Evolutionary conservation across 2,113 vertebrate genomes (phyloP).

Genomic region (Brachirus orientalis): DNA sequence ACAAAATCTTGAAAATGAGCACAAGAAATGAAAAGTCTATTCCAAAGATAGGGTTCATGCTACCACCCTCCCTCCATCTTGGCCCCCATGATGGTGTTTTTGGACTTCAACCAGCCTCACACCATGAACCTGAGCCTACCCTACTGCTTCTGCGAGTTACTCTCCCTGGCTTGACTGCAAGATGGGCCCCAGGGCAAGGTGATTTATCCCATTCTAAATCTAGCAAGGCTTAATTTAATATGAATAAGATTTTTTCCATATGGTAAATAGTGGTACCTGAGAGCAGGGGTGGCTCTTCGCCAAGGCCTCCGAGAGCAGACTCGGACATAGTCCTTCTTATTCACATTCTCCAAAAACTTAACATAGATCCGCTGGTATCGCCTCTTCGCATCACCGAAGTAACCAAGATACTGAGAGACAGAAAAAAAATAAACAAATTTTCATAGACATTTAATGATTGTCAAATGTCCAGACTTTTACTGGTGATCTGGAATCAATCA

Average conservation of each 20-base stretch:
- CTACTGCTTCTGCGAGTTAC: background rate
- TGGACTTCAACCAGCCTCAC: too few relatives aligned
- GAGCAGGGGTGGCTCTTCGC: slow-evolving; percentile 85
- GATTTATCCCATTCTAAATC: background rate
- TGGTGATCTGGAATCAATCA: background rate
- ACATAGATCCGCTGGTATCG: slow-evolving; percentile 93
- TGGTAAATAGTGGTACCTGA: slow-evolving; percentile 80
- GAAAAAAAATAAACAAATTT: background rate
- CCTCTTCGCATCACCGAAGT: slow-evolving; percentile 92
- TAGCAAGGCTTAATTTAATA: background rate
- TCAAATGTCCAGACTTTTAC: too few relatives aligned
- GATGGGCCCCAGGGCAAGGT: background rate
- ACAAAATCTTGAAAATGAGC: too few relatives aligned
- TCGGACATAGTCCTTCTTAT: slow-evolving; percentile 93
- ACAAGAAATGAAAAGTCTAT: background rate
- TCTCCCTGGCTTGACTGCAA: background rate
- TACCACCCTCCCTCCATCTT: too few relatives aligned
- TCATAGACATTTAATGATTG: background rate
- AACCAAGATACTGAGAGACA: slow-evolving; percentile 87
- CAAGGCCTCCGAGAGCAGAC: slow-evolving; percentile 91
- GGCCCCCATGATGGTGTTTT: too few relatives aligned
- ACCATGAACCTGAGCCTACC: background rate
- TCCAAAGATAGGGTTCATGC: background rate
- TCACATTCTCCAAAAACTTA: slow-evolving; percentile 94
- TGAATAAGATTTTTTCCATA: background rate